These are phyloP conservation scores for Calypte anna DNA, from an alignment of 2,113 vertebrate genomes.

Conservation along the genomic window DNA sequence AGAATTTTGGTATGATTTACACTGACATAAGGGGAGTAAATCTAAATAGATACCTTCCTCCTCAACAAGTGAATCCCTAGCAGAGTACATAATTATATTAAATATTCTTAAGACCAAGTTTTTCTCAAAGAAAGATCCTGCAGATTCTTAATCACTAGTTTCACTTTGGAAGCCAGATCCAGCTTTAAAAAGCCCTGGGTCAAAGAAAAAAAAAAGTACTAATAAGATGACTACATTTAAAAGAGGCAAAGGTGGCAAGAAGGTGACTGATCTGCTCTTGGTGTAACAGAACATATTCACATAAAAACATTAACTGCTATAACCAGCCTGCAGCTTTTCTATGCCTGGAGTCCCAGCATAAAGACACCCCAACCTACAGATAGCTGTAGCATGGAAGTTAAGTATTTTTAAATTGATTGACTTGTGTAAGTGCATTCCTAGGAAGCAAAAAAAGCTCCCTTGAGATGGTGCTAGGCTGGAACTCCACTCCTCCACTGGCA, in stretches of 20 bases:
- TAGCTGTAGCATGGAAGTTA: constrained; percentile 5
- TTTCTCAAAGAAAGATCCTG: neutral
- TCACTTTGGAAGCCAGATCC: constrained; percentile 24
- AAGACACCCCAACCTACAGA: neutral
- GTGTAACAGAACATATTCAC: neutral
- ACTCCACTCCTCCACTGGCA: constrained; percentile 5
- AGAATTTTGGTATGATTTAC: neutral
- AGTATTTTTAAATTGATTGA: neutral
- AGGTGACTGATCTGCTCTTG: neutral
- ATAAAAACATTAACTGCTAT: neutral
- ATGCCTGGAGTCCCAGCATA: neutral
- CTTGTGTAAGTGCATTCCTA: constrained; percentile 6
- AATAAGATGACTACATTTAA: constrained; percentile 1
- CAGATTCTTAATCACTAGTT: neutral
- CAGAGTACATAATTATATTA: neutral
- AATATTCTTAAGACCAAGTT: neutral
- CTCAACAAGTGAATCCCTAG: neutral
- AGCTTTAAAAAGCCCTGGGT: constrained; percentile 25
- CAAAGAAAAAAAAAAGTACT: constrained; percentile 27
- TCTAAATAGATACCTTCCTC: neutral
- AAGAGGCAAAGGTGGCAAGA: constrained; percentile 8
- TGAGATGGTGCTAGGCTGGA: constrained; percentile 26
- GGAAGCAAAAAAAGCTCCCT: constrained; percentile 9
- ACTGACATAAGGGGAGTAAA: neutral
- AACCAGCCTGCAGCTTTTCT: neutral